Base-by-base conservation (phyloP, 2,113 vertebrate genomes). In the Pavo muticus region DNA sequence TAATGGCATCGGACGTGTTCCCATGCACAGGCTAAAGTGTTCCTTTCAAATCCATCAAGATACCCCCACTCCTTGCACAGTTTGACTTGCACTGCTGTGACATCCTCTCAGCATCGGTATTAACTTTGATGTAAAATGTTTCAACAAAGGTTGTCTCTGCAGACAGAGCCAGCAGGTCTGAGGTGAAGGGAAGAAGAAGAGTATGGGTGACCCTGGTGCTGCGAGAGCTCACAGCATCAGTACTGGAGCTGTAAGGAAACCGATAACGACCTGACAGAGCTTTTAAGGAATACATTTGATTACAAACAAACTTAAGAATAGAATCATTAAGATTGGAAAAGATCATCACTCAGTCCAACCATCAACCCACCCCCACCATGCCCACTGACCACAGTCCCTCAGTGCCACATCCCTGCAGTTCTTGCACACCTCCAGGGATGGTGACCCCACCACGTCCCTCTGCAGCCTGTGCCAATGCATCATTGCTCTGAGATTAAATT, bases 121-220 rank as follows among this genome's bases (percentile, higher is more conserved):
- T 64, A 85, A 42, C 21, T 47, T 10, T 10, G 18, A 65, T 42
- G 44, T 9, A 78, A 74, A 83, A 44, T 4, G 8, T 8, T 88
- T 63, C 61, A 40, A 25, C 5, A 17, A 56, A 42, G 4, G 11
- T 42, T 77, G 47, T 21, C 47, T 64, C 21, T 23, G n/a, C 52
- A 75, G 77, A 44, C 11, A 64, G 82, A 54, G 29, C 25, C 56
- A 44, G n/a, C 60, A 82, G 78, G 59, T 40, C 59, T 5, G 1
- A 29, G 76, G 39, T 56, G 40, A 68, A 25, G 37, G 32, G 29
- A 44, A 60, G 37, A 60, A 78, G 25, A 63, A 40, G 2, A 65
- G 32, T 4, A 8, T 0, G 32, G 77, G 57, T 29, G 32, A 21
- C 1, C 0, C 0, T 3, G n/a, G 35, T 29, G 20, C 50, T 40